phyloP scores from a whole-genome alignment of 2,113 vertebrate species.

The Brachypteracias leptosomus region DNA sequence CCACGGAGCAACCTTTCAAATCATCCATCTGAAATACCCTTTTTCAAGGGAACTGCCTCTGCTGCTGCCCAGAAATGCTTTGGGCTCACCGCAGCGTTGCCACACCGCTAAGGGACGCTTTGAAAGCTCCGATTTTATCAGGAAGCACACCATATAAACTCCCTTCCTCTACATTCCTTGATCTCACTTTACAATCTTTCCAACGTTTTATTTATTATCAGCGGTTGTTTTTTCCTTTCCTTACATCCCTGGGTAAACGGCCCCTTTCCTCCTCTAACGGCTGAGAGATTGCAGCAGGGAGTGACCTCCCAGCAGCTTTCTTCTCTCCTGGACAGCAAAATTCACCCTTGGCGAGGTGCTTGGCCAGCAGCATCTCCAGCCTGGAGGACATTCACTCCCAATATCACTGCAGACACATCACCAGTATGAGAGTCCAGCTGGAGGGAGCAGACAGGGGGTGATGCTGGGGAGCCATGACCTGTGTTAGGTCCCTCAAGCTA shows the following conservation, averaged over 20 bases:
- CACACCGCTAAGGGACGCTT: not conserved
- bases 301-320: not conserved
- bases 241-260: conserved; percentile 26
- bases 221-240: not conserved
- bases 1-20: not conserved
- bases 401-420: not conserved
- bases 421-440: not conserved
- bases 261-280: not conserved
- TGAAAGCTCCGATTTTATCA: conserved; percentile 17
- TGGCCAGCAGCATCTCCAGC: not conserved
- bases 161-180: conserved; percentile 11
- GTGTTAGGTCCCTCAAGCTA: not conserved
- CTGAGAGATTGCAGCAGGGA: not conserved
- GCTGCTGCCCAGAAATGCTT: not conserved
- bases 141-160: conserved; percentile 3
- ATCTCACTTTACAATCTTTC: conserved; percentile 5
- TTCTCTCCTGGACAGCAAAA: not conserved
- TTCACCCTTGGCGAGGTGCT: not conserved
- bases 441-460: not conserved
- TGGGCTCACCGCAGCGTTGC: not conserved
- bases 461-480: fast-evolving
- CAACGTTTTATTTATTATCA: not conserved
- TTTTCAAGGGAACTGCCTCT: not conserved
- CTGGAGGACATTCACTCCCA: fast-evolving
- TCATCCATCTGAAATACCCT: not conserved